Conservation (phyloP, 2,797 vertebrate species). For the Acanthis flammea region DNA sequence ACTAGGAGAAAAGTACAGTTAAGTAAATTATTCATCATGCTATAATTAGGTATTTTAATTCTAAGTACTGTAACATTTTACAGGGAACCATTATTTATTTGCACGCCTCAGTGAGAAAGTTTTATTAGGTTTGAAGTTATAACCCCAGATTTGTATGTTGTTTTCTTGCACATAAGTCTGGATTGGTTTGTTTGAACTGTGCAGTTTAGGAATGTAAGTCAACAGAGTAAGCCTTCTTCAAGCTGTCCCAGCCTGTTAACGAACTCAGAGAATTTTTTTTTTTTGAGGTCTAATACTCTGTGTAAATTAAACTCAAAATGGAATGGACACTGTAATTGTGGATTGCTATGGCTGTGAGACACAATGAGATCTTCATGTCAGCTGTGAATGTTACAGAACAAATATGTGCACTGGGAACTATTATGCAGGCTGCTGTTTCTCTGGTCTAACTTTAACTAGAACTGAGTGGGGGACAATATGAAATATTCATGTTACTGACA, state of each 20-base stretch:
- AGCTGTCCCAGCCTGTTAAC: conserved; percentile 39
- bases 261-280: conserved; percentile 35
- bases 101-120: neutral
- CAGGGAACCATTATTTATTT: neutral
- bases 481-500: neutral
- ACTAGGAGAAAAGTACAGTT: neutral
- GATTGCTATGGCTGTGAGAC: neutral
- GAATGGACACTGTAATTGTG: neutral
- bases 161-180: conserved; percentile 77
- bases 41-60: neutral
- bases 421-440: neutral
- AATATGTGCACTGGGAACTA: neutral
- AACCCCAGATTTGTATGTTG: conserved; percentile 50
- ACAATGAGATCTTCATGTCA: neutral
- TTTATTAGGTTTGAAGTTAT: neutral
- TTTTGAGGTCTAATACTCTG: neutral
- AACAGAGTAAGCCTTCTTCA: conserved; percentile 68
- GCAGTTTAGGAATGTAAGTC: conserved; percentile 36
- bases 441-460: neutral
- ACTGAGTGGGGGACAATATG: neutral
- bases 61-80: neutral
- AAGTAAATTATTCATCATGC: neutral
- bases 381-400: neutral
- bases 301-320: neutral
- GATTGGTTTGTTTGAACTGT: conserved; percentile 46